phyloP scores from a whole-genome alignment of 2,113 vertebrate genomes.

The Pogona vitticeps region DNA sequence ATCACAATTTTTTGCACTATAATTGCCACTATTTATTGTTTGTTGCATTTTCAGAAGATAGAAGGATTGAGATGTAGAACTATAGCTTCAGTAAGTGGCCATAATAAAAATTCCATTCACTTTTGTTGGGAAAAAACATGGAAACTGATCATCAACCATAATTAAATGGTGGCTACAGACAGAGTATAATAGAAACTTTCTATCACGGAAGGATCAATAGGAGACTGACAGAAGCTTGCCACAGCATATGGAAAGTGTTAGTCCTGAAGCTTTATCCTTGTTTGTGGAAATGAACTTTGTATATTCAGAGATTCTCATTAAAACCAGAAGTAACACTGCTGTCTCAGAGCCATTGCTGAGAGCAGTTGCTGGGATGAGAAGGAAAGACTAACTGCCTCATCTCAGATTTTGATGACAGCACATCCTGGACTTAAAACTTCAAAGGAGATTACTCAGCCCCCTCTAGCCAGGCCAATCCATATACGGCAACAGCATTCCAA shows the following conservation, averaged over 20 bases:
- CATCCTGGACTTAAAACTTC: constrained; percentile 43
- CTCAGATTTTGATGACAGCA: constrained; percentile 28
- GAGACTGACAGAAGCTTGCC: not conserved
- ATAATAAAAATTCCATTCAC: too few relatives aligned
- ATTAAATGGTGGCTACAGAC: not conserved
- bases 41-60: too few relatives aligned
- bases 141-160: too few relatives aligned
- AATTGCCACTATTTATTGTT: too few relatives aligned
- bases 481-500: constrained; percentile 42
- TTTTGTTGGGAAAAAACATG: too few relatives aligned
- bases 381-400: not conserved
- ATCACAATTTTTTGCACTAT: too few relatives aligned
- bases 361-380: too few relatives aligned
- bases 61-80: too few relatives aligned
- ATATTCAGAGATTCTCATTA: not conserved
- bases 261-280: not conserved
- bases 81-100: too few relatives aligned
- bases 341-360: not conserved
- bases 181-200: not conserved
- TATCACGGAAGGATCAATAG: not conserved
- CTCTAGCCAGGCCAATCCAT: not conserved
- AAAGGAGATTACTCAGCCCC: constrained; percentile 30
- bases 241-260: not conserved
- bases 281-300: not conserved
- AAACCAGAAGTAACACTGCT: not conserved